These are phyloP conservation scores for Hipposideros armiger DNA, from an alignment of 2,113 vertebrate genomes.

Conservation along the genomic window DNA sequence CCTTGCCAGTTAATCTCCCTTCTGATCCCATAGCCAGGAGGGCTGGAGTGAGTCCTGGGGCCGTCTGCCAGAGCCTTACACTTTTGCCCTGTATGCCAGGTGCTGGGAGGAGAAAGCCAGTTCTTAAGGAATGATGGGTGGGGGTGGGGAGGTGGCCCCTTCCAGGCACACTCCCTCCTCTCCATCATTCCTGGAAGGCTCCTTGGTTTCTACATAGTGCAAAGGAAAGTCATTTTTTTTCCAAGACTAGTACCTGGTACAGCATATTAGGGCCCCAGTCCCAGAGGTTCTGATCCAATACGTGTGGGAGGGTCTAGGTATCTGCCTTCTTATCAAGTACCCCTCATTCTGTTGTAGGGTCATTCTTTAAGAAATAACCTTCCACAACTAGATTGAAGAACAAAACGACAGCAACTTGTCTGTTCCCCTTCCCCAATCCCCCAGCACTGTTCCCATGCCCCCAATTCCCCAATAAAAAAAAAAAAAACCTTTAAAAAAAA, in stretches of 20 bases:
- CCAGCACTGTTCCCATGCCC: no score
- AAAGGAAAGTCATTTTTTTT: neutral
- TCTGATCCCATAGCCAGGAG: neutral
- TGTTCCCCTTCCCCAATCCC: no score
- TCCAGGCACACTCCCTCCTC: slow-evolving; percentile 4
- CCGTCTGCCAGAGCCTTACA: slow-evolving; percentile 12
- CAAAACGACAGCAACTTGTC: no score
- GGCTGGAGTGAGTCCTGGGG: slow-evolving; percentile 23
- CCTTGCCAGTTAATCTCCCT: neutral
- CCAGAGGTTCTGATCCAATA: neutral
- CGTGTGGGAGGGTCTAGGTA: neutral
- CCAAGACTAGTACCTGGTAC: neutral
- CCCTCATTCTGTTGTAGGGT: neutral
- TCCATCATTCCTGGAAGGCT: slow-evolving; percentile 58
- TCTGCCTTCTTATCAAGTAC: neutral
- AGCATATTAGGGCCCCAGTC: neutral
- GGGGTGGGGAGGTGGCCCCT: neutral
- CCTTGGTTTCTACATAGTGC: neutral
- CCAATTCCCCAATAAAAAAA: no score
- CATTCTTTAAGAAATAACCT: neutral
- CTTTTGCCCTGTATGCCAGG: slow-evolving; percentile 5
- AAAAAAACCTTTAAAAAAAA: no score
- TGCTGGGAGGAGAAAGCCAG: slow-evolving; percentile 22
- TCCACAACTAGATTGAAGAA: no score
- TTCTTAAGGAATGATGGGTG: slow-evolving; percentile 19